phyloP scores from a whole-genome alignment of 2,797 vertebrate species.

The Trachurus trachurus region DNA sequence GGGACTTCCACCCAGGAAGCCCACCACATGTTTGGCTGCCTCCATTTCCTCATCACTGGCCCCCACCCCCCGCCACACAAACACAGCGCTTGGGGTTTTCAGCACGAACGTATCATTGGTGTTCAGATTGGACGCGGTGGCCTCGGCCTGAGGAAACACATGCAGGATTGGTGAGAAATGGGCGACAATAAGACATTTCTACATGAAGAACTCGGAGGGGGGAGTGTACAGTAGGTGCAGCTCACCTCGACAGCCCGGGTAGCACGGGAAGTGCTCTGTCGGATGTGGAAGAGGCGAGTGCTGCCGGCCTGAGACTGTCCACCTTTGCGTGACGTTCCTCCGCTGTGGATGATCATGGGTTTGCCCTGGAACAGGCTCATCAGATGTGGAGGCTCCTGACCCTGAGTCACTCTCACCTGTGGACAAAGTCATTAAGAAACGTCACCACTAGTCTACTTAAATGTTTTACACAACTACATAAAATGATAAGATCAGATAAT shows the following conservation, averaged over 20 bases:
- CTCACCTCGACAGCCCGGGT: constrained; percentile 87
- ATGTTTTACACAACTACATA: neutral
- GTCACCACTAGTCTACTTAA: neutral
- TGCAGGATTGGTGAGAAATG: neutral
- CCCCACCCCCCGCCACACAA: constrained; percentile 84
- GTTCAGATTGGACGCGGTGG: constrained; percentile 81
- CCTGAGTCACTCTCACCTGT: constrained; percentile 89
- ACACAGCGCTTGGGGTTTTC: constrained; percentile 67
- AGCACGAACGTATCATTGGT: constrained; percentile 89
- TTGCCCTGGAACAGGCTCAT: constrained; percentile 88
- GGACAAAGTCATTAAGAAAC: constrained; percentile 1
- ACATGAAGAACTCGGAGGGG: neutral
- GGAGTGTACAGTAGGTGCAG: neutral
- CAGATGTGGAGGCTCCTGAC: constrained; percentile 89
- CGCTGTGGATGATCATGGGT: constrained; percentile 86
- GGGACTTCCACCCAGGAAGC: constrained; percentile 78
- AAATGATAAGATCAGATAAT: neutral
- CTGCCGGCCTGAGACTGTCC: constrained; percentile 71
- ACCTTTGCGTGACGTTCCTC: constrained; percentile 86
- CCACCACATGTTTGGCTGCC: constrained; percentile 81
- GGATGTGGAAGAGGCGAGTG: constrained; percentile 87
- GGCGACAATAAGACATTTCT: neutral
- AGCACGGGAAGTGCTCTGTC: constrained; percentile 80
- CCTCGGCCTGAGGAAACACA: constrained; percentile 71
- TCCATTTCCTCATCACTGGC: constrained; percentile 82